Percentiles rank a stretch among this genome's conserved stretches.
Conservation (phyloP, 2,888 invertebrate genomes). For the Andricus curvator region DNA sequence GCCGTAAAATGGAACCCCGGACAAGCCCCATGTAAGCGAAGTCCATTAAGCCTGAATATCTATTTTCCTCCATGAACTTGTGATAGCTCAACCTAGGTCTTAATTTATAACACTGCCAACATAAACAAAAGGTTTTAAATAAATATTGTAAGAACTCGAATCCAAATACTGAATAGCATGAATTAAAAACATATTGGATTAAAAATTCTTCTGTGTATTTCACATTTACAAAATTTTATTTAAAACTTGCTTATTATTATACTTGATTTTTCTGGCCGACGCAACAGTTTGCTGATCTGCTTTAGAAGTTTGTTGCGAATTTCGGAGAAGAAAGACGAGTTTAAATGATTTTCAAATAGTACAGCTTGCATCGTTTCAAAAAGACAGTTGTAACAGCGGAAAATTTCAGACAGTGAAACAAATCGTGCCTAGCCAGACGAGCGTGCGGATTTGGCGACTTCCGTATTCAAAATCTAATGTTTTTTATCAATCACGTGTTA, state of each 20-base stretch:
- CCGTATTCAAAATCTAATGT: neutral
- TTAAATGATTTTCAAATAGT: conserved; percentile 1
- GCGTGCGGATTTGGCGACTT: neutral
- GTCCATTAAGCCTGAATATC: too few relatives aligned
- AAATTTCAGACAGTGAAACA: conserved; percentile 12
- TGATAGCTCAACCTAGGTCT: too few relatives aligned
- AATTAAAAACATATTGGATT: neutral
- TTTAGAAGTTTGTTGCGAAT: neutral
- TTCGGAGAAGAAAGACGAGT: neutral
- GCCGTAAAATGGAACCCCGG: too few relatives aligned
- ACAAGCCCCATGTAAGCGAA: too few relatives aligned
- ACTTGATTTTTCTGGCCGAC: too few relatives aligned
- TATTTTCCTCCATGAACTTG: too few relatives aligned
- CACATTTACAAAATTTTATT: too few relatives aligned
- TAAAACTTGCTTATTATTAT: too few relatives aligned
- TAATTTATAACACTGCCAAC: too few relatives aligned
- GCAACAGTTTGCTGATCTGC: too few relatives aligned
- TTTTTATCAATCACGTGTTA: neutral
- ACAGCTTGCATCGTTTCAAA: neutral
- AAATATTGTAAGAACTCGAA: neutral
- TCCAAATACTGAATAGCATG: neutral
- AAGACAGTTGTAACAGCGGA: neutral
- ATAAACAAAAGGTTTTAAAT: too few relatives aligned
- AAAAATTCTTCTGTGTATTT: neutral
- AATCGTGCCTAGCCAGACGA: conserved; percentile 7